Base-by-base conservation (phyloP, 2,797 vertebrate species). In the Hoplostethus mediterraneus region DNA sequence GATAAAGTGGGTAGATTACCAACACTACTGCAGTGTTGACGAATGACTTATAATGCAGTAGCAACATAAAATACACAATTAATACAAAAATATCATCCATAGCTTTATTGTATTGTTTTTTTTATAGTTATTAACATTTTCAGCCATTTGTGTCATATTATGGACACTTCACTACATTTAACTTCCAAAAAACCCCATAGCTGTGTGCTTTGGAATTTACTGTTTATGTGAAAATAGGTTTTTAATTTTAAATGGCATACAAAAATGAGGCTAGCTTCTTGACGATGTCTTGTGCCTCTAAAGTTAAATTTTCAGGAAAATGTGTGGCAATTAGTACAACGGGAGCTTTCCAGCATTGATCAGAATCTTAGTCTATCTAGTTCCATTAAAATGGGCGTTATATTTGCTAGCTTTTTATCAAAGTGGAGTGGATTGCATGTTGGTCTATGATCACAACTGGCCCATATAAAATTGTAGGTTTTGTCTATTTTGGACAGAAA, bases 211-310 rank as follows among this genome's bases (percentile, higher is more conserved):
- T 17, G 13, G 13, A 45, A 45, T 45, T 14, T 21, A 17, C 3
- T n/a, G 3, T 28, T 28, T 28, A 48, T 48, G n/a, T 49, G 47
- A 49, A 49, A 49, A n/a, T n/a, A 21, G 11, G 17, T 49, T 14
- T 36, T 8, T 36, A 36, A 6, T 11, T 21, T 25, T 36, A 58
- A 63, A 21, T 70, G 47, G 47, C 51, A 64, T 73, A 76, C 61
- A 63, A 79, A 83, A 30, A 52, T 52, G 17, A 71, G 62, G 66
- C 49, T 58, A 59, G 68, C 54, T 51, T 5, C 0, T n/a, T 80
- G 30, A 61, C 33, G 65, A 30, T 42, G 8, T 48, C 42, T 48
- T 59, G 21, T 5, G 10, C 38, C 62, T 76, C 17, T 64, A 55
- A 31, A 54, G 17, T 51, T 47, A 57, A 9, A 53, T 48, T 16